Evolutionary conservation across 2,113 vertebrate species (phyloP), one percentile per base, ranked within the genome.

Genomic region (Ctenomys sociabilis): DNA sequence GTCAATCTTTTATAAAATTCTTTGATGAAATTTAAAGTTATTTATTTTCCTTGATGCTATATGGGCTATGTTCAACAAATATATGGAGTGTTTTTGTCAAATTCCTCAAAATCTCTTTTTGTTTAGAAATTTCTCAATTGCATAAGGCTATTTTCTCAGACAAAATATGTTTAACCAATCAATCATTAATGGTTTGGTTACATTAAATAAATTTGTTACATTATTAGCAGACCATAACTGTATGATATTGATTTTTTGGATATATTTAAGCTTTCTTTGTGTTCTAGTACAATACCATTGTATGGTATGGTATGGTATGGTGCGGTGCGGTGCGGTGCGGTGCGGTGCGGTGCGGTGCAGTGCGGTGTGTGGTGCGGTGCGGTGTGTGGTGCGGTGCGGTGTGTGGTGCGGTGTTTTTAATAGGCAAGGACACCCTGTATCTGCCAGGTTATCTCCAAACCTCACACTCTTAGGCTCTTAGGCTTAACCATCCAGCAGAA

Each of bases 61-160:
- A 35, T 96, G 57, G 49, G 54, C 6, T 57, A 5, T 45, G 24
- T 54, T 81, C 49, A 35, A 75, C 3, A 45, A 75, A 88, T 61
- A 54, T 28, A 88, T 43, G 8, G 35, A 7, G 28, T 83, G 1
- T 85, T 93, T 84, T 77, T 94, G 19, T 87, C 61, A 32, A 88
- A 57, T 88, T 83, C 5, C 83, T 90, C 59, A 85, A 75, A 89
- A n/a, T 70, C 30, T 82, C 24, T 35, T 85, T 78, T 96, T 73
- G 49, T 45, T 92, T 40, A 66, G 61, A 7, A 78, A 37, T 11
- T 93, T 85, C 80, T 72, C 43, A 86, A 89, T 7, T 86, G 19
- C 8, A 5, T 24, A 28, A 52, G 61, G 2, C 68, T 90, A 85
- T 75, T 91, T 86, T 93, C 66, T 21, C 6, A 83, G 32, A 57